A percentile compares a stretch with the other conserved stretches of the same genome.
phyloP scores from a whole-genome alignment of 2,888 invertebrate genomes.

The Horisme vitalbata region DNA sequence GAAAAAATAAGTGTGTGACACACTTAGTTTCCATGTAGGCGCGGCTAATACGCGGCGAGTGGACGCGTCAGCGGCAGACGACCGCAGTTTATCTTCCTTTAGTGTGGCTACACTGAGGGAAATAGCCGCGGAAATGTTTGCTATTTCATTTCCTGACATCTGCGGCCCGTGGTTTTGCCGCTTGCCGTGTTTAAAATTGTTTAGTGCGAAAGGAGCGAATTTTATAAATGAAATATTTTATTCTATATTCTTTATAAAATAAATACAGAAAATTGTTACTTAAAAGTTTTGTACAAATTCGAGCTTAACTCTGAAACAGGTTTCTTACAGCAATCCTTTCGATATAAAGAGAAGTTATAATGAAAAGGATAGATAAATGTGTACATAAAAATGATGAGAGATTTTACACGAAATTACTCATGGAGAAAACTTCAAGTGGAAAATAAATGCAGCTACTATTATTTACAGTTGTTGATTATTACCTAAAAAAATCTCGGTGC shows the following conservation, averaged over 20 bases:
- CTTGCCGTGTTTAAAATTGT: constrained; percentile 27
- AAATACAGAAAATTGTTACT: no score
- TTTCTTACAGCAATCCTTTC: no score
- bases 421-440: no score
- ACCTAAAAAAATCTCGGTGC: no score
- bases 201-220: constrained; percentile 36
- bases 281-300: no score
- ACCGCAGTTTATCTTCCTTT: constrained; percentile 76
- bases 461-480: no score
- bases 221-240: constrained; percentile 21
- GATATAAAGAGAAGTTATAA: no score
- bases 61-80: constrained; percentile 75
- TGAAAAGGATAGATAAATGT: no score
- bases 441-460: no score
- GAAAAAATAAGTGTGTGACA: constrained; percentile 76
- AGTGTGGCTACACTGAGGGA: constrained; percentile 69
- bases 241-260: constrained; percentile 14
- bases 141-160: constrained; percentile 62
- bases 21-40: constrained; percentile 73
- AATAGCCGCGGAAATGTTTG: constrained; percentile 71
- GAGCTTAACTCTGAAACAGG: no score
- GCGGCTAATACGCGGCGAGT: constrained; percentile 75
- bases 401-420: no score
- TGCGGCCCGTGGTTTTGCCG: constrained; percentile 29
- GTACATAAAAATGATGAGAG: no score